A percentile compares a stretch with the other conserved stretches of the same genome.
phyloP scores from a whole-genome alignment of 2,797 vertebrate genomes.

The Myiotriccus ornatus region DNA sequence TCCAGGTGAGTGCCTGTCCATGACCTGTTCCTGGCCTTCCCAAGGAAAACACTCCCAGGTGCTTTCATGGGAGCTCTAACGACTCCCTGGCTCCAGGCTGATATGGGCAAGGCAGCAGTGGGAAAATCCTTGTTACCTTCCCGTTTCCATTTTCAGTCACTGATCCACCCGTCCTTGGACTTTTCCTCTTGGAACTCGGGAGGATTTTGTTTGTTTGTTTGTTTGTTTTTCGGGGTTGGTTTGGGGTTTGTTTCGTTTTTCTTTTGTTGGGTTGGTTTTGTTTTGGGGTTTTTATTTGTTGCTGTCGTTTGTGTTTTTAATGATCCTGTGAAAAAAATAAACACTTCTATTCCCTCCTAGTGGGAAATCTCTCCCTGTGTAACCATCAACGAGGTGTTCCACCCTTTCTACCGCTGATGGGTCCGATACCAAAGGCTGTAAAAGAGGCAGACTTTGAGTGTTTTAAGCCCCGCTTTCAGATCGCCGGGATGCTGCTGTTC shows the following conservation, averaged over 20 bases:
- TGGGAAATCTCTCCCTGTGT: neutral
- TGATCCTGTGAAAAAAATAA: neutral
- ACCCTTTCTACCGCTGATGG: accelerated
- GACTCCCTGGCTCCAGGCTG: neutral
- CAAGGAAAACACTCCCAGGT: neutral
- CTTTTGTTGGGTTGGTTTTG: neutral
- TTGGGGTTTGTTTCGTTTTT: neutral
- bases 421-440: too few relatives aligned
- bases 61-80: neutral
- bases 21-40: neutral
- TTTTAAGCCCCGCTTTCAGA: accelerated
- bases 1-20: neutral
- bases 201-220: neutral
- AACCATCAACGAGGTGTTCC: accelerated
- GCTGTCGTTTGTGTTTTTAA: neutral
- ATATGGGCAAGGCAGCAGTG: neutral
- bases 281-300: neutral
- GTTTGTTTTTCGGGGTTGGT: neutral
- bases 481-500: neutral
- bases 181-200: neutral
- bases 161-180: neutral
- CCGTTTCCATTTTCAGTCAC: neutral
- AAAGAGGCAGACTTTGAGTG: neutral
- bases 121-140: neutral
- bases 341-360: neutral